phyloP scores from a whole-genome alignment of 2,797 vertebrate genomes.

The Thaleichthys pacificus region DNA sequence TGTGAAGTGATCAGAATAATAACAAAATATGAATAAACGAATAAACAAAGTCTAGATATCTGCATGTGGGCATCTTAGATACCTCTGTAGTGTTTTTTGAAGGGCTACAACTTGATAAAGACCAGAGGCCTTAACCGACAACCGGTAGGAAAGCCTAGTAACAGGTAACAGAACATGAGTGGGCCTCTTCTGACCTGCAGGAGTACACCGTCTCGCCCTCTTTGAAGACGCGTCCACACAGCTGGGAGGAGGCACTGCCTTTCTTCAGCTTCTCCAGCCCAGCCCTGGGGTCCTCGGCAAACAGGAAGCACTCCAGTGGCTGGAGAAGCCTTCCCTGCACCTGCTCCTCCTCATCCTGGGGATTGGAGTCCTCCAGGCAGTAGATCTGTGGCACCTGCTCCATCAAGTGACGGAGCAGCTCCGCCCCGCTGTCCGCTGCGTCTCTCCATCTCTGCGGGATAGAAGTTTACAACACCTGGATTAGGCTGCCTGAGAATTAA shows the following conservation, averaged over 20 bases:
- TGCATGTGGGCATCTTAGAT: not conserved
- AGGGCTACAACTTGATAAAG: no score
- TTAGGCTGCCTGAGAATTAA: not conserved
- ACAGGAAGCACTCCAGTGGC: slow-evolving; percentile 89
- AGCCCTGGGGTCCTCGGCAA: slow-evolving; percentile 85
- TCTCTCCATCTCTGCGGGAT: slow-evolving; percentile 84
- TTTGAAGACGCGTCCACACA: slow-evolving; percentile 97
- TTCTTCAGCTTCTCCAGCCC: slow-evolving; percentile 90
- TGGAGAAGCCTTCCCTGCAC: slow-evolving; percentile 78
- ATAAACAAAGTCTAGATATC: not conserved
- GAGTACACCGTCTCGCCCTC: slow-evolving; percentile 97
- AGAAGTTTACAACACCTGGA: not conserved
- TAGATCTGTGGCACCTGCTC: slow-evolving; percentile 89
- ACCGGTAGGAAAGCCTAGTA: not conserved
- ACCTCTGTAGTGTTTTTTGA: not conserved
- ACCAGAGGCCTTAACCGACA: no score
- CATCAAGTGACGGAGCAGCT: slow-evolving; percentile 83
- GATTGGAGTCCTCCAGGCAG: slow-evolving; percentile 78
- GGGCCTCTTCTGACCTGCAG: slow-evolving; percentile 82
- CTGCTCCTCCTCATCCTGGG: slow-evolving; percentile 84
- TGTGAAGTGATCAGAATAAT: no score
- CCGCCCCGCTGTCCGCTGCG: slow-evolving; percentile 76
- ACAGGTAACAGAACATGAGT: not conserved
- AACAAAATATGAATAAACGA: no score
- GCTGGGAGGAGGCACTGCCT: slow-evolving; percentile 80